Conservation (phyloP, 2,888 invertebrate species). For the Cantharis rustica region DNA sequence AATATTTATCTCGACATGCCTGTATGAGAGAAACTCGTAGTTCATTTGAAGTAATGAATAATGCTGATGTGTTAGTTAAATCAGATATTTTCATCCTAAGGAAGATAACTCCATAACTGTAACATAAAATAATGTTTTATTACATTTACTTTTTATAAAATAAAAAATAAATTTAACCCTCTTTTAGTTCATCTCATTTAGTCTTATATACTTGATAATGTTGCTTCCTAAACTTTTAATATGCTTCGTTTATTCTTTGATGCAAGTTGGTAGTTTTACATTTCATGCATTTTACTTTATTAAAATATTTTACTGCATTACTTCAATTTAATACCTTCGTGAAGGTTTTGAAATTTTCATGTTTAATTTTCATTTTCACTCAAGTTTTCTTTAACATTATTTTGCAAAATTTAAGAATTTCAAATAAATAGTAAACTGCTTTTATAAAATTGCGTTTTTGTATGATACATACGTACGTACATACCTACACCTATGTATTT, state of each 20-base stretch:
- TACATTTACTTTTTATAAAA: slow-evolving; percentile 6
- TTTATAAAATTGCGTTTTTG: no score
- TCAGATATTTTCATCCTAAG: no score
- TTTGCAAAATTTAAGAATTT: neutral
- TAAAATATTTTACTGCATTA: slow-evolving; percentile 18
- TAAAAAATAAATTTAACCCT: neutral
- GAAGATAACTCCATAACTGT: no score
- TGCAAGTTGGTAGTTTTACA: slow-evolving; percentile 12
- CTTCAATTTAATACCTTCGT: slow-evolving; percentile 1
- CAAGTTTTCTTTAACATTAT: neutral
- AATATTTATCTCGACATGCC: no score
- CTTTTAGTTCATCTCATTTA: slow-evolving; percentile 10
- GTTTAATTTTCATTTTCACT: neutral
- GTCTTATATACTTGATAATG: neutral
- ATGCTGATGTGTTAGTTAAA: no score
- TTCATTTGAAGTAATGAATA: no score
- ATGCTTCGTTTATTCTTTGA: slow-evolving; percentile 22
- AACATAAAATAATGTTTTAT: neutral
- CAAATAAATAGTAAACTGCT: neutral
- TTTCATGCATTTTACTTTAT: slow-evolving; percentile 12
- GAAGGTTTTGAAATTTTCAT: neutral
- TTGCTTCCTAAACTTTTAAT: slow-evolving; percentile 13
- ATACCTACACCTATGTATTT: no score
- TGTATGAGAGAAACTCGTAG: no score
- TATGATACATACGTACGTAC: no score